phyloP scores from a whole-genome alignment of 2,797 vertebrate genomes.

The Betta splendens region DNA sequence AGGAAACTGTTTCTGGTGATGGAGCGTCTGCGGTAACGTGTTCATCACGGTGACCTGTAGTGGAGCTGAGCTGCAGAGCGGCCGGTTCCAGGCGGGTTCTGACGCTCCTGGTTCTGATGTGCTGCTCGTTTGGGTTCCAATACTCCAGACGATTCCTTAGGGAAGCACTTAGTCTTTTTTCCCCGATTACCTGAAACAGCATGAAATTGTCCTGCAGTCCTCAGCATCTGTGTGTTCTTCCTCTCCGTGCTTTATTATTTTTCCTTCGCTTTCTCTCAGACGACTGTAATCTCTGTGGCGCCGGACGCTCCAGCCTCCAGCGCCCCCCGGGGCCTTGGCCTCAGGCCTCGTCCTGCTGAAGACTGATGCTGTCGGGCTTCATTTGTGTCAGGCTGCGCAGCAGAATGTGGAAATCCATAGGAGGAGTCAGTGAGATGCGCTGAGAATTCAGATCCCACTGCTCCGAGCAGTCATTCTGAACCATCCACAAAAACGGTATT shows the following conservation, averaged over 20 bases:
- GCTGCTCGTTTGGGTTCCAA: conserved; percentile 1
- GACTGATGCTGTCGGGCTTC: background rate
- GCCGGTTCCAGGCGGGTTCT: background rate
- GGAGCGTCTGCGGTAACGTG: background rate
- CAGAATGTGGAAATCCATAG: conserved; percentile 1
- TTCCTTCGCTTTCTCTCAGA: conserved; percentile 17
- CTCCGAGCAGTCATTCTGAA: background rate
- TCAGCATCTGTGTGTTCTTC: conserved; percentile 12
- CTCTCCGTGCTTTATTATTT: background rate
- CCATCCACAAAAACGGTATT: background rate
- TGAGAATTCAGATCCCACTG: background rate
- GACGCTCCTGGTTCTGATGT: background rate
- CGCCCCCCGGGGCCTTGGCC: background rate
- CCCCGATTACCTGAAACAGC: conserved; percentile 19
- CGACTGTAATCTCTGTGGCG: conserved; percentile 25
- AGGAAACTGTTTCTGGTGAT: background rate
- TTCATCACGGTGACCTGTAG: background rate
- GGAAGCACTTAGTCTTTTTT: background rate
- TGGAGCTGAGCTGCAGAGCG: background rate
- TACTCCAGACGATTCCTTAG: background rate
- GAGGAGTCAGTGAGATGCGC: background rate
- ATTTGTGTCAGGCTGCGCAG: conserved; percentile 12
- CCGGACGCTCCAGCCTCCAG: conserved; percentile 6
- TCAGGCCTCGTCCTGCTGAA: background rate
- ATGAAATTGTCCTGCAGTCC: conserved; percentile 17